Base-by-base conservation (phyloP, 2,113 vertebrate genomes). In the Oreotrochilus melanogaster region DNA sequence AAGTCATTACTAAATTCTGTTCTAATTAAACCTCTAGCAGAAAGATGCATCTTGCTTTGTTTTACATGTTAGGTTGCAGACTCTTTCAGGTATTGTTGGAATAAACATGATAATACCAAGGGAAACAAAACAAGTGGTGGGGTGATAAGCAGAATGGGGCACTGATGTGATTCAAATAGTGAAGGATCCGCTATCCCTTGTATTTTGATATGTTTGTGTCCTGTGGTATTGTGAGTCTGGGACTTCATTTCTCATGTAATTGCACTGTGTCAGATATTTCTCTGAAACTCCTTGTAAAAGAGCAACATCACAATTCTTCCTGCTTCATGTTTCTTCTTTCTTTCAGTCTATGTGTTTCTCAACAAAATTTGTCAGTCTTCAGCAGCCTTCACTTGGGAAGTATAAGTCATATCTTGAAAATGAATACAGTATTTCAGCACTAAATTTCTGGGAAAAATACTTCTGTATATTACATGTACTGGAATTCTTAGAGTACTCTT, bases 121-220 rank as follows among this genome's bases (percentile, higher is more conserved):
- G 56, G 47, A 67, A 33, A 25, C 60, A 33, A 62, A 85, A 19
- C 14, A 39, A 43, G 37, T 51, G 28, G 11, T 3, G 7, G 28
- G 43, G 53, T n/a, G 56, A 21, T 65, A 25, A 5, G 33, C 11
- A 27, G 79, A 25, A 16, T 37, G 25, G 54, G 25, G 25, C 30
- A 11, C 0, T 16, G 51, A 35, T 86, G 51, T 39, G 25, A 33
- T 69, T 78, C 50, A 54, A 48, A 16, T 35, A 43, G 19, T 0
- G 0, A 48, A 74, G 65, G n/a, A n/a, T 93, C 10, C 17, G 0
- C 18, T 64, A 3, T 30, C 8, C 15, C 18, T 15, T 25, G 1
- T 71, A 10, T 56, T 83, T 83, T 74, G 21, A 25, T 56, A 18
- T 66, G 9, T 79, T 47, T 82, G 23, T 64, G 2, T 43, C 31